Conservation (phyloP, 1,140 invertebrate genomes). For the Thalassaphorura encarpata region DNA sequence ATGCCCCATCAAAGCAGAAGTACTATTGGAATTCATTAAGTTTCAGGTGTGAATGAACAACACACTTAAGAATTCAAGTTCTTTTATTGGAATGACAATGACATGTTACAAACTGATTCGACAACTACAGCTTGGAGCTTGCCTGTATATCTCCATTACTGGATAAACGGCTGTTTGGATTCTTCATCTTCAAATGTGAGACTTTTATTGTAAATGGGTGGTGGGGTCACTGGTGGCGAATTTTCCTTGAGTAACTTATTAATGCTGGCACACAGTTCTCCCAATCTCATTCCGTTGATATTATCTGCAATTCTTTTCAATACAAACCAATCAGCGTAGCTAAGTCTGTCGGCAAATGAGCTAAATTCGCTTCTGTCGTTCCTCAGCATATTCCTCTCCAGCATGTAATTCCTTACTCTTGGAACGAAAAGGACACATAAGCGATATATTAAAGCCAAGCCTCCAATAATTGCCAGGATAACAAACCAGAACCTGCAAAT, state of each 20-base stretch:
- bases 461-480: constrained; percentile 62
- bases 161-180: too few relatives aligned
- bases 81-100: background rate
- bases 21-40: too few relatives aligned
- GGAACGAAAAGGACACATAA: constrained; percentile 65
- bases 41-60: too few relatives aligned
- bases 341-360: background rate
- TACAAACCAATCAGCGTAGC: constrained; percentile 31
- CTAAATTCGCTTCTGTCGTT: background rate
- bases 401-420: constrained; percentile 62
- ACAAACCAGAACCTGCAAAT: constrained; percentile 61
- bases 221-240: too few relatives aligned
- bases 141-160: too few relatives aligned
- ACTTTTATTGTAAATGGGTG: too few relatives aligned
- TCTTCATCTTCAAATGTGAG: too few relatives aligned
- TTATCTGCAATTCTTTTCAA: constrained; percentile 25
- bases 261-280: constrained; percentile 14
- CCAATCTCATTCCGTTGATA: constrained; percentile 21
- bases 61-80: background rate
- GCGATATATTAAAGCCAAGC: constrained; percentile 67
- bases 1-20: too few relatives aligned
- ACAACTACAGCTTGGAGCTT: too few relatives aligned
- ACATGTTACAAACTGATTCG: too few relatives aligned
- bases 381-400: background rate
- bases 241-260: too few relatives aligned